A percentile compares a stretch with the other conserved stretches of the same genome.
Evolutionary conservation across 2,797 vertebrate species (phyloP).

Genomic region (Dallia pectoralis): DNA sequence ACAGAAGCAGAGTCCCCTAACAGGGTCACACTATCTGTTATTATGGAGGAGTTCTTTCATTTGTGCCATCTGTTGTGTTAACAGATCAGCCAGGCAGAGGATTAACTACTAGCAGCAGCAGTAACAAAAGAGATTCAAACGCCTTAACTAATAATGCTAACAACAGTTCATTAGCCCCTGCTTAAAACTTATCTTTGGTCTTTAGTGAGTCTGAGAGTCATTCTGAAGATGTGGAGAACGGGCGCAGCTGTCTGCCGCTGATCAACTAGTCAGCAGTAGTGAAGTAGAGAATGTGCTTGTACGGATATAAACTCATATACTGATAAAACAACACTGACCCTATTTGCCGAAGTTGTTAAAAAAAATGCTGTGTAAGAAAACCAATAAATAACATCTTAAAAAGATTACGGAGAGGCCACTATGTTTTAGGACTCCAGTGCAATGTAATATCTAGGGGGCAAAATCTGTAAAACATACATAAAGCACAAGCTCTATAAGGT

Average conservation of each 20-base stretch:
- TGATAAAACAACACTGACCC: constrained; percentile 54
- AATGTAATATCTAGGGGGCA: constrained; percentile 73
- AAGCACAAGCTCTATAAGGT: constrained; percentile 84
- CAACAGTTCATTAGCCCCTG: constrained; percentile 77
- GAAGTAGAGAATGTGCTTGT: constrained; percentile 79
- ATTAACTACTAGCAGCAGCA: constrained; percentile 76
- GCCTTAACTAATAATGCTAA: constrained; percentile 70
- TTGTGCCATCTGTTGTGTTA: constrained; percentile 73
- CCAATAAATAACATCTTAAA: constrained; percentile 89
- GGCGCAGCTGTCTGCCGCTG: constrained; percentile 64
- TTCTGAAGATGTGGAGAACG: constrained; percentile 71
- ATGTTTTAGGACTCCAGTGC: constrained; percentile 83
- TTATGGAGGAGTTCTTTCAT: constrained; percentile 62
- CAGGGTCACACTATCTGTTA: constrained; percentile 57
- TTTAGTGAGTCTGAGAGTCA: constrained; percentile 81
- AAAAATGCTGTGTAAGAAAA: constrained; percentile 73
- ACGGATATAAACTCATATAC: constrained; percentile 47
- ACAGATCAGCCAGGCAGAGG: constrained; percentile 71
- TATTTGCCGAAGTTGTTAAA: constrained; percentile 63
- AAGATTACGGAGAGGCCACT: constrained; percentile 73
- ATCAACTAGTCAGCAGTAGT: constrained; percentile 75
- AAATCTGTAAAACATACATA: constrained; percentile 73
- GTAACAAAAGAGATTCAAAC: constrained; percentile 74
- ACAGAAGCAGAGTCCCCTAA: constrained; percentile 60
- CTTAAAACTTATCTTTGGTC: constrained; percentile 89